A percentile compares a stretch with the other conserved stretches of the same genome.
These are phyloP conservation scores for Corapipo altera DNA, from an alignment of 2,113 vertebrate species.

Conservation along the genomic window DNA sequence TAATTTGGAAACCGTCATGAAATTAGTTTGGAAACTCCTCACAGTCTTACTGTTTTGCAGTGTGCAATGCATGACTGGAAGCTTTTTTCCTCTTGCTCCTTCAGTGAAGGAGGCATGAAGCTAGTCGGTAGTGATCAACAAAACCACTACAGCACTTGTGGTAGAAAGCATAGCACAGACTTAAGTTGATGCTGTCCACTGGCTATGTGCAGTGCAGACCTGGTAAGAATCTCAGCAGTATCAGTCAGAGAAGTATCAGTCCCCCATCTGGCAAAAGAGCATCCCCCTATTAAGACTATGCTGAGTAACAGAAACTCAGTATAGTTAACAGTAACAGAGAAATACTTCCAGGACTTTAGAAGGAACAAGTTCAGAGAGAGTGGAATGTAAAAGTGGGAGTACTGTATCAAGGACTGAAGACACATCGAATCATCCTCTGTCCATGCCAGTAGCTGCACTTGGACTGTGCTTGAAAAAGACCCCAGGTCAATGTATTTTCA, in stretches of 20 bases:
- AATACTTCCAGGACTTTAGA: not conserved
- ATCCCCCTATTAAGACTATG: not conserved
- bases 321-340: no score
- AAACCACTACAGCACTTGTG: not conserved
- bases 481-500: not conserved
- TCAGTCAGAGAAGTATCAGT: not conserved
- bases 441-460: not conserved
- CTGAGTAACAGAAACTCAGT: not conserved
- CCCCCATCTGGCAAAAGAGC: not conserved
- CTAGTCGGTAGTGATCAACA: not conserved
- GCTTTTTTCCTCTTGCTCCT: not conserved
- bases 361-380: not conserved
- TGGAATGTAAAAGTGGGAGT: not conserved
- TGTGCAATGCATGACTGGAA: not conserved
- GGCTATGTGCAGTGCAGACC: not conserved
- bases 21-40: not conserved
- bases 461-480: not conserved
- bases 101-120: not conserved
- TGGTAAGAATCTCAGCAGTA: not conserved
- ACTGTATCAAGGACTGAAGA: not conserved
- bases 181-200: not conserved
- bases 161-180: not conserved
- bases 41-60: not conserved
- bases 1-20: not conserved
- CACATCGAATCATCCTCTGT: not conserved